A percentile compares a stretch with the other conserved stretches of the same genome.
Conservation (phyloP, 2,113 vertebrate genomes). For the Oxyura jamaicensis region DNA sequence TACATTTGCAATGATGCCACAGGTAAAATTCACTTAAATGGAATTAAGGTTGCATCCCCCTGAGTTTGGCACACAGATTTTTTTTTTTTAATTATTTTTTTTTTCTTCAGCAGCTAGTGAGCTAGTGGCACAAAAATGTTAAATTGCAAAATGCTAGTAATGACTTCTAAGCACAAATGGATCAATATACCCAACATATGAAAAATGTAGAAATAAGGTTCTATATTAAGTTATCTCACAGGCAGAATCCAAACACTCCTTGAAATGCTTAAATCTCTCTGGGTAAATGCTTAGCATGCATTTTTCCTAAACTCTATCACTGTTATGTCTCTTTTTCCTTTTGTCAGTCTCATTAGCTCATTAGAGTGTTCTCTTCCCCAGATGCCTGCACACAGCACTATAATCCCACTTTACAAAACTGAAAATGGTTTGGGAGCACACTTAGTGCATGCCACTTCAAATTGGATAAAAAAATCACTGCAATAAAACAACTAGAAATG, state of each 20-base stretch:
- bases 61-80: background rate
- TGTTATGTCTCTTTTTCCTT: background rate
- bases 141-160: background rate
- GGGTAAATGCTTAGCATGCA: fast-evolving
- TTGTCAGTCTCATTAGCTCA: background rate
- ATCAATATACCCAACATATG: background rate
- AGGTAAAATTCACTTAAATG: background rate
- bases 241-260: background rate
- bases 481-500: background rate
- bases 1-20: background rate
- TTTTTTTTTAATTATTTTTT: background rate
- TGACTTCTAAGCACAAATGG: background rate
- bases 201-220: background rate
- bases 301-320: background rate
- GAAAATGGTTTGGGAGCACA: background rate
- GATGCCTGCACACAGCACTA: fast-evolving
- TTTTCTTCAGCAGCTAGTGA: background rate
- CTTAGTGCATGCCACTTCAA: background rate
- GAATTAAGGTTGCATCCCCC: background rate
- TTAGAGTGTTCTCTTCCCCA: background rate
- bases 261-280: background rate
- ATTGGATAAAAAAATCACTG: background rate
- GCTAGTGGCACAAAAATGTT: background rate
- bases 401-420: background rate
- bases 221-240: background rate